phyloP scores from a whole-genome alignment of 2,797 vertebrate species.

The Cyclopterus lumpus region DNA sequence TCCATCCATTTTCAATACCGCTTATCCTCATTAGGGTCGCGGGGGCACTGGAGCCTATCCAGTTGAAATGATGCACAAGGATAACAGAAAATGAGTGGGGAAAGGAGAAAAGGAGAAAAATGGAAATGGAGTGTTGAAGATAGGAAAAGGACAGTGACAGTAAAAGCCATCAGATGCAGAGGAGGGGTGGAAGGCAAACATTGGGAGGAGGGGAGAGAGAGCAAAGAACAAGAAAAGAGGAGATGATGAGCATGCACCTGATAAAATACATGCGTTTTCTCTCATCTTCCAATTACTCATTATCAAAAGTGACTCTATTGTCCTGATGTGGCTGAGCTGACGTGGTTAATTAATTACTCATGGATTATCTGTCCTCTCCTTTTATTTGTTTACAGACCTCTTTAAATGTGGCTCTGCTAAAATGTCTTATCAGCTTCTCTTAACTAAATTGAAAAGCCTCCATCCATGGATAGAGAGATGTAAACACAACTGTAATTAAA shows the following conservation, averaged over 20 bases:
- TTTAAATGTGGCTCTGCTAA: slow-evolving; percentile 71
- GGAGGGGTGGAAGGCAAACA: background rate
- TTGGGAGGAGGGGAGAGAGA: background rate
- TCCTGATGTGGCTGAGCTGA: slow-evolving; percentile 59
- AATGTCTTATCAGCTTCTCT: slow-evolving; percentile 75
- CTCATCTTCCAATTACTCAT: slow-evolving; percentile 65
- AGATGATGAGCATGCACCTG: slow-evolving; percentile 41
- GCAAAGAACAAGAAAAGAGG: background rate
- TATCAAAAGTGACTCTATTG: slow-evolving; percentile 73
- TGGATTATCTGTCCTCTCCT: slow-evolving; percentile 82
- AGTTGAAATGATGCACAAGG: background rate
- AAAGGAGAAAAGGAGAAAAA: background rate
- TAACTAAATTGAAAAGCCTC: slow-evolving; percentile 74
- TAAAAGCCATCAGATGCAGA: background rate
- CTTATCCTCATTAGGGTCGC: too few species aligned
- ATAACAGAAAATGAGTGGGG: background rate
- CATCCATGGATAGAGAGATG: slow-evolving; percentile 46
- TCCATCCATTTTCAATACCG: too few species aligned
- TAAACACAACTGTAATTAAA: slow-evolving; percentile 59
- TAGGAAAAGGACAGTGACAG: background rate
- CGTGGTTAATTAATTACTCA: slow-evolving; percentile 81
- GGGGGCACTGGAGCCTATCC: too few species aligned
- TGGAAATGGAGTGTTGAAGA: too few species aligned
- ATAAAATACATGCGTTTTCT: slow-evolving; percentile 33
- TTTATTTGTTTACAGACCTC: slow-evolving; percentile 81